Evolutionary conservation across 2,797 vertebrate species (phyloP), one percentile per base, ranked within the genome.

Genomic region (Eutrigla gurnardus): DNA sequence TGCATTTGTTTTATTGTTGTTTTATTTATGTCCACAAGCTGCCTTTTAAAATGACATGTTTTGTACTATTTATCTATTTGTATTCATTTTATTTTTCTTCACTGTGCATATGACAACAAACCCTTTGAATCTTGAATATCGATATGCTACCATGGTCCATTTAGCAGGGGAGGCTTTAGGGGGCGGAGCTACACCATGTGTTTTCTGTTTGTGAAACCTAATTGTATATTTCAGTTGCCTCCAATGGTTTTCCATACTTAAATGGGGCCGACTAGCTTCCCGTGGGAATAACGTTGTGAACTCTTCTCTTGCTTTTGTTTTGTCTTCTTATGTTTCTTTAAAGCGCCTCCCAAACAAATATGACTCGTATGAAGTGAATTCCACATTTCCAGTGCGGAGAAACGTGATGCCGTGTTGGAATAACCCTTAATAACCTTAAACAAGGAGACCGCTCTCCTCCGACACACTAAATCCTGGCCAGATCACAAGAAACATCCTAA

Each of bases 401-500:
- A 69, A 71, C 36, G 47, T 33, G 64, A 79, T 15, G 49, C 39
- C 46, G 25, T 15, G 50, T 71, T 53, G 9, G 18, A 25, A 86
- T 43, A 36, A 12, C 25, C 4, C 33, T 5, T 5, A 13, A 60
- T 46, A 66, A 69, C 59, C 55, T 55, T 8, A 77, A 66, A 82
- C 65, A 49, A 35, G 35, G 36, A 61, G 40, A 60, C 17, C 4
- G 35, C 62, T 50, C 33, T 67, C 64, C 37, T 11, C 52, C 68
- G 61, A 76, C 53, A 69, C 59, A 18, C 46, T 62, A 58, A 82
- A 77, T 55, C 70, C 49, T 2, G 45, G 73, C 7, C 8, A 57
- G 73, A 81, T 85, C 82, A 65, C 53, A 39, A 14, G 36, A 36
- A 57, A 57, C 73, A 65, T 80, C 57, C 63, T 32, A 18, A 72